A percentile compares a stretch with the other conserved stretches of the same genome.
phyloP scores from a whole-genome alignment of 2,113 vertebrate species.

The Amblyopsis rosae region DNA sequence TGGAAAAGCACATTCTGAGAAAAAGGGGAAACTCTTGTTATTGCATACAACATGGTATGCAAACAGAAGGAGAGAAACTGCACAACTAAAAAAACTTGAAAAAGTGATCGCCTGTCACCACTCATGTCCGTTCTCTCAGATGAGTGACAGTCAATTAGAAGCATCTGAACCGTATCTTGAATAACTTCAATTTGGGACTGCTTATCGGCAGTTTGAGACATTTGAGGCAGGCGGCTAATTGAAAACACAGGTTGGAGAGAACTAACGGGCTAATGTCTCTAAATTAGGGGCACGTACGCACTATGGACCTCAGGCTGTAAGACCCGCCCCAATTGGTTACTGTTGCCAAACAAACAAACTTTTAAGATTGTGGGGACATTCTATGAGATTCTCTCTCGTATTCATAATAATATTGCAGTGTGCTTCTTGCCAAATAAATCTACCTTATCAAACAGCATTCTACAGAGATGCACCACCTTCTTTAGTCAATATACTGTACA shows the following conservation, averaged over 20 bases:
- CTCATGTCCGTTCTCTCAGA: neutral
- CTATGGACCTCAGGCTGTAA: too few species aligned
- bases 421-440: too few species aligned
- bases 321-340: too few species aligned
- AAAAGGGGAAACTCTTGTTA: too few species aligned
- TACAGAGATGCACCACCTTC: neutral
- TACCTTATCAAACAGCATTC: too few species aligned
- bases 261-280: neutral
- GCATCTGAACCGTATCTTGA: conserved; percentile 28
- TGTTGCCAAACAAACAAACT: too few species aligned
- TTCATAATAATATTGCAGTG: too few species aligned
- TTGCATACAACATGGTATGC: too few species aligned
- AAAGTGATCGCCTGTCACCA: neutral
- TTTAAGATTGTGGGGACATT: neutral
- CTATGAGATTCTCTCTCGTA: too few species aligned
- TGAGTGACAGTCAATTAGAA: conserved; percentile 49
- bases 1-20: conserved; percentile 5
- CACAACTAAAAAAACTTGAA: too few species aligned
- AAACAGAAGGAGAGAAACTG: neutral
- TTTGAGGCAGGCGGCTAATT: conserved; percentile 15
- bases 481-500: too few species aligned
- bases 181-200: conserved; percentile 37
- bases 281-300: neutral
- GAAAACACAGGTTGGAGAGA: conserved; percentile 11
- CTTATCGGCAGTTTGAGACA: conserved; percentile 33